Evolutionary conservation across 2,113 vertebrate species (phyloP), one percentile per base, ranked within the genome.

Genomic region (Cricetomys ansorgei): DNA sequence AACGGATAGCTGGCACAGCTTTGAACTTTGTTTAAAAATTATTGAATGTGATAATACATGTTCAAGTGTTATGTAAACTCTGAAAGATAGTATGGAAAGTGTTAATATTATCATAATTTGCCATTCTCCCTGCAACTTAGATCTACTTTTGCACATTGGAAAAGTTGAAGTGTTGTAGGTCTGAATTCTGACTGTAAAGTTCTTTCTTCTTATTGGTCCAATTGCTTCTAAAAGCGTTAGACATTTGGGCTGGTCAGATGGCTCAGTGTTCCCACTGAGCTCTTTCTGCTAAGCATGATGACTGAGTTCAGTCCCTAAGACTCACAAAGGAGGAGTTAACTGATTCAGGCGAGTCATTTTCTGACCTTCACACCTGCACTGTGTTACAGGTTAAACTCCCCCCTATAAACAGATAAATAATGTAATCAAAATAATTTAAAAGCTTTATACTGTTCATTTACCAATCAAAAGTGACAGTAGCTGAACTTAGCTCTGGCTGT

Each of bases 11-110:
- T 92, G 79, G 45, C 4, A n/a, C 87, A 37, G 43, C 11, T 86
- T 76, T 93, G n/a, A 89, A 72, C 34, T 70, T 91, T 43, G 48
- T 77, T 92, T 79, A 48, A 37, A 92, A 94, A 94, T n/a, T 79
- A 81, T 62, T 76, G 89, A 92, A 15, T 90, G 75, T 70, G 37
- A 62, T 69, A 80, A 75, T 9, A 13, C 5, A 37, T 8, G 23
- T 76, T 93, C 70, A 69, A 43, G 5, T 96, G 64, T 75, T 90
- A 80, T 84, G 0, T 40, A 69, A 75, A 89, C 29, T 65, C 94
- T 85, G 69, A 94, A 93, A 5, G 3, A 31, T 4, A 55, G 11
- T 40, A 34, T 62, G 57, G 43, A 91, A 91, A 96, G 11, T 65
- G 37, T 81, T 94, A 73, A 31, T 85, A 27, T 83, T 69, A 7